Percentiles rank a stretch among this genome's conserved stretches.
Evolutionary conservation across 1,140 invertebrate genomes (phyloP).

Genomic region (Neuroterus valhalla): DNA sequence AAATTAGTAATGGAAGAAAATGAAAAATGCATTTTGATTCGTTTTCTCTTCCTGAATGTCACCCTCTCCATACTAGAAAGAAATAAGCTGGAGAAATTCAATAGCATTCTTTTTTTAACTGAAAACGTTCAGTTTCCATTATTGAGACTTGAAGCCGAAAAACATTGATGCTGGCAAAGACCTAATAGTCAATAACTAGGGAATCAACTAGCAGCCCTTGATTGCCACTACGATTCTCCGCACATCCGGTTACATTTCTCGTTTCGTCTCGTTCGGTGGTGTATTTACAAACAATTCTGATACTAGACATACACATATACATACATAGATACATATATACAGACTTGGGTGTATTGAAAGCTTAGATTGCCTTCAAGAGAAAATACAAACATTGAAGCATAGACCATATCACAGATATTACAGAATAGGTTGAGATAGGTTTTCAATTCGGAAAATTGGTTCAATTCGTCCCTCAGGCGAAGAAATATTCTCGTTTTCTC

Average conservation of each 20-base stretch:
- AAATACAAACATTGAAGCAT: constrained; percentile 17
- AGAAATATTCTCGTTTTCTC: neutral
- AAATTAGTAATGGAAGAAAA: neutral
- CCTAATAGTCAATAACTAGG: constrained; percentile 29
- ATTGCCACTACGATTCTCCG: constrained; percentile 10
- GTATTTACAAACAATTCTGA: constrained; percentile 20
- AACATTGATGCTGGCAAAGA: constrained; percentile 5
- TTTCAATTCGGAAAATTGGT: too few species aligned
- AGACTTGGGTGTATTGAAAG: neutral
- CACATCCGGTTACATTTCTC: constrained; percentile 29
- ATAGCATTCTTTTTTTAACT: constrained; percentile 12
- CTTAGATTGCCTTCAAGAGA: constrained; percentile 10
- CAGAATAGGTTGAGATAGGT: neutral
- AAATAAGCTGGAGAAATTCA: constrained; percentile 7
- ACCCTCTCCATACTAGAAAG: neutral
- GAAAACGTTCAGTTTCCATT: constrained; percentile 20
- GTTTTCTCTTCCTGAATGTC: neutral
- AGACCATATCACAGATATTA: constrained; percentile 2
- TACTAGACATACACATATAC: neutral
- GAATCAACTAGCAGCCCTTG: constrained; percentile 24
- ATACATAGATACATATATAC: neutral
- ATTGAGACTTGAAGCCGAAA: constrained; percentile 24
- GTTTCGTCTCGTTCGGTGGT: constrained; percentile 12
- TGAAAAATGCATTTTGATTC: constrained; percentile 3
- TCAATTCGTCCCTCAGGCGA: too few species aligned